Base-by-base conservation (phyloP, 2,113 vertebrate species). In the Tachuris rubrigastra region DNA sequence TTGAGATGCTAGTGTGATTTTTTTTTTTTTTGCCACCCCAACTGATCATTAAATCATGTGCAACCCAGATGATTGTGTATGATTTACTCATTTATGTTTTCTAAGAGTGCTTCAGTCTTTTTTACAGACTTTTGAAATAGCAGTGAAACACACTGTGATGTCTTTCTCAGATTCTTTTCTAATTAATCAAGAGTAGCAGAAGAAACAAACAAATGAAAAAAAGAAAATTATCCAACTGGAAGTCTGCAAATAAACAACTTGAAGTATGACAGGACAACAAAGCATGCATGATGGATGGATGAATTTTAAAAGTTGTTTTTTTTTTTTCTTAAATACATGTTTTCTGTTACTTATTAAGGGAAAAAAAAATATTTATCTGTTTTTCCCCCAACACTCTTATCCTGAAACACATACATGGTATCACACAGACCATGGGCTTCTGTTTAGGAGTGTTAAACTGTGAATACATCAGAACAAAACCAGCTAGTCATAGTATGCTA, bases 41-140 rank as follows among this genome's bases (percentile, higher is more conserved):
- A 46, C 12, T 39, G 47, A 81, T 66, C 52, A 37, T 78, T 91
- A 72, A 77, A 69, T 89, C 35, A 10, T 84, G 44, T 77, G 66
- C 82, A 95, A 72, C 10, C 14, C 50, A 58, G 74, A 69, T 69
- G 27, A 76, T 44, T 87, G 22, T 47, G 9, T 83, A 37, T 66
- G 35, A 44, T 80, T 69, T 95, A 47, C 42, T 83, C 11, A 52
- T 77, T 86, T 69, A 58, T 2, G 1, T 67, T 77, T 91, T 85
- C 35, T 7, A 46, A 62, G 91, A 89, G 25, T 80, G 8, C 44
- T 72, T 73, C n/a, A 63, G 52, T 86, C 41, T 62, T 85, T 80
- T 93, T 87, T 81, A 47, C 30, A 90, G 67, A 49, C 30, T 39
- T 82, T 87, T 73, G 79, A 72, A 80, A 84, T 18, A 92, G 28